Base-by-base conservation (phyloP, 2,888 invertebrate species). In the Amorpha juglandis region DNA sequence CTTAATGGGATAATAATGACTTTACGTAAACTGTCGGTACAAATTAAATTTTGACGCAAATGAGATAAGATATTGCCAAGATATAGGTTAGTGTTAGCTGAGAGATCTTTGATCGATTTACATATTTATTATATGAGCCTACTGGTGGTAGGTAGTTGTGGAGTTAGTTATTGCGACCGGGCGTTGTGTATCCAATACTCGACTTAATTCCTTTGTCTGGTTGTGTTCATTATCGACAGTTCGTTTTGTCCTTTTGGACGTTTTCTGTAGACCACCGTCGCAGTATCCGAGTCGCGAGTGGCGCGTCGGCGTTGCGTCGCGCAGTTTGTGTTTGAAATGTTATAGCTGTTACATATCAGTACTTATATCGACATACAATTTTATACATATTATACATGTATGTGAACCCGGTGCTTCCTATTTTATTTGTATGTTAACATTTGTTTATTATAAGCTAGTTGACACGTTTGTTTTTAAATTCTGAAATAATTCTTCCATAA, bases 371-470 rank as follows among this genome's bases (percentile, higher is more conserved):
- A 86, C 87, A 58, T 42, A 83, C 80, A 84, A 87, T 86, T 42
- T 55, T 50, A 50, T 50, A 50, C 48, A 48, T 45, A 45, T 12
- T 42, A 58, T 58, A 58, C 11, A 42, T 19, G 58, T 58, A 58
- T 58, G 58, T 58, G 19, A 55, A 58, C 79, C 89, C 87, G 90
- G 92, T 91, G 92, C 92, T 92, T 92, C 90, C 91, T 88, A 86
- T 85, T 88, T 90, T 87, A 89, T 91, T 92, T 89, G 81, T 89
- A 87, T 91, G 91, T 92, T 91, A 79, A 89, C 79, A 87, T 88
- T 88, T 90, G 87, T 90, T 91, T 90, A 87, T 86, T 84, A 71
- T 91, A 86, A 87, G 87, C 74, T 88, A 87, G 88, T 89, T 89
- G 79, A 86, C 81, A 78, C 80, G 78, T 86, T 86, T 88, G 83